A percentile compares a stretch with the other conserved stretches of the same genome.
Evolutionary conservation across 2,888 invertebrate species (phyloP).

Genomic region (Cynaeus angustus): DNA sequence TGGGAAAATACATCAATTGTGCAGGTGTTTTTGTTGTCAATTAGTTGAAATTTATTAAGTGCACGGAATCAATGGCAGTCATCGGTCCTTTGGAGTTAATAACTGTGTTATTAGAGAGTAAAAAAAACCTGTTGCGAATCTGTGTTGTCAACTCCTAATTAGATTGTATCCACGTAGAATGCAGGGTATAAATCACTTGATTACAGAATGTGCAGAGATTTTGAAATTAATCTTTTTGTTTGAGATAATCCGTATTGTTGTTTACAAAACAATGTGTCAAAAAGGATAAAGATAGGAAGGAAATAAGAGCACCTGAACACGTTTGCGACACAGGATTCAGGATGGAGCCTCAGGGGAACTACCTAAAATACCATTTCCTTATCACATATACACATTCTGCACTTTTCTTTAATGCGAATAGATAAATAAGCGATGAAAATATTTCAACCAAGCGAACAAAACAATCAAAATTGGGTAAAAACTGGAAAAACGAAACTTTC

Average conservation of each 20-base stretch:
- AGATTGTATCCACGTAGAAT: no score
- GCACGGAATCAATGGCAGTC: background rate
- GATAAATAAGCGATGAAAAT: background rate
- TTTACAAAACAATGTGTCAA: conserved; percentile 42
- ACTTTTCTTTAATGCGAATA: conserved; percentile 22
- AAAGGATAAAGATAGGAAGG: conserved; percentile 34
- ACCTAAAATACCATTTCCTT: conserved; percentile 40
- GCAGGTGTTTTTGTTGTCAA: conserved; percentile 53
- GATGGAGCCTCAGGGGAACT: conserved; percentile 32
- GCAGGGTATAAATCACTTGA: conserved; percentile 1
- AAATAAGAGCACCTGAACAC: conserved; percentile 41
- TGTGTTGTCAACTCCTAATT: no score
- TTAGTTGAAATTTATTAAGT: conserved; percentile 26
- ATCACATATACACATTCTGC: conserved; percentile 35
- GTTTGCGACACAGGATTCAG: conserved; percentile 30
- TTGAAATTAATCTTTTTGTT: conserved; percentile 39
- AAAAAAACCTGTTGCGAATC: no score
- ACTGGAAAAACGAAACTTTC: conserved; percentile 4
- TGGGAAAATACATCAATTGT: conserved; percentile 44
- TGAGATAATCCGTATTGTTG: conserved; percentile 41
- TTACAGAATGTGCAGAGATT: conserved; percentile 27
- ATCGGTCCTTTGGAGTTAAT: no score
- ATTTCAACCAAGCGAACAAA: no score
- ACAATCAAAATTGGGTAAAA: conserved; percentile 2
- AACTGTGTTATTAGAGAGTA: no score